Percentiles rank a stretch among this genome's conserved stretches.
Conservation (phyloP, 2,113 vertebrate genomes). For the Microcebus tavaratra region DNA sequence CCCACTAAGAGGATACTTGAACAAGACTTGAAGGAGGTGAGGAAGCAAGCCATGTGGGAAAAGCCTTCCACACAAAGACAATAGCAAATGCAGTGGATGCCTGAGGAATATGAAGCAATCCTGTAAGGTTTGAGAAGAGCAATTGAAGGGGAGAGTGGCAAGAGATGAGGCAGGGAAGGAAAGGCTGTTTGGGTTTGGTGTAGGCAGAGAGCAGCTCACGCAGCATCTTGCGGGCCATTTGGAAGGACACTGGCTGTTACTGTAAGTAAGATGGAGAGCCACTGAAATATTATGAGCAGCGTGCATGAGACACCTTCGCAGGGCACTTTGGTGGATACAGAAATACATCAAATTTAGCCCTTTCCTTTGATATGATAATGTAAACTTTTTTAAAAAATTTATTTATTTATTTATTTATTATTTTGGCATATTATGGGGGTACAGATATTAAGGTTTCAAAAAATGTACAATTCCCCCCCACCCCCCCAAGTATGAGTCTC, state of each 20-base stretch:
- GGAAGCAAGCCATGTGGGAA: background rate
- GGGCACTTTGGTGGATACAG: background rate
- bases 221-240: background rate
- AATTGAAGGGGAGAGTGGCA: rapidly evolving
- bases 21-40: background rate
- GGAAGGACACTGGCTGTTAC: background rate
- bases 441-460: too few species aligned
- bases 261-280: background rate
- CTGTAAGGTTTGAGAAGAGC: background rate
- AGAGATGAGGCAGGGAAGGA: background rate
- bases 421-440: too few species aligned
- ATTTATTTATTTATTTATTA: too few species aligned
- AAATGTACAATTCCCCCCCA: too few species aligned
- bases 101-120: background rate
- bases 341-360: background rate
- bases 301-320: rapidly evolving
- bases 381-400: background rate
- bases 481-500: too few species aligned
- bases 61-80: background rate
- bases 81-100: background rate
- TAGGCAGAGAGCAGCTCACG: background rate
- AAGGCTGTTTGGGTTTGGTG: background rate
- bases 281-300: background rate
- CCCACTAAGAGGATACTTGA: background rate
- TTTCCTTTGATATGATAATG: background rate